phyloP scores from a whole-genome alignment of 37 sponge, comb jelly and placozoan genomes.

The Ephydatia muelleri region DNA sequence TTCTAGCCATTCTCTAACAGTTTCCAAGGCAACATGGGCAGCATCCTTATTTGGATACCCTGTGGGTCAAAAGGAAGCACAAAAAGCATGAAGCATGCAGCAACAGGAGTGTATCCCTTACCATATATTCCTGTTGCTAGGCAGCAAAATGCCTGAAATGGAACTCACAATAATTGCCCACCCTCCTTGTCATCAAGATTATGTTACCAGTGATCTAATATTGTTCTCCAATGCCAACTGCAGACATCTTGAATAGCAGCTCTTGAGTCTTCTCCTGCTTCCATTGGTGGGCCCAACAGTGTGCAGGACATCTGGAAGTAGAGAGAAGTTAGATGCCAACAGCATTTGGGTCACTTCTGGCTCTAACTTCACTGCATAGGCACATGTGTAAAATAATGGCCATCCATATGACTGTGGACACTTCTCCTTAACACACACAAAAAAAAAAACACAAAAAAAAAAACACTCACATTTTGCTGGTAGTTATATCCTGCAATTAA shows the following conservation, averaged over 20 bases:
- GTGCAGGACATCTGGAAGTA: constrained; percentile 76
- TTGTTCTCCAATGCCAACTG: constrained; percentile 58
- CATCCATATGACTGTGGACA: too few species aligned
- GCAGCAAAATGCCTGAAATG: constrained; percentile 84
- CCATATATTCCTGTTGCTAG: constrained; percentile 93
- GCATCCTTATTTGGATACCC: constrained; percentile 84
- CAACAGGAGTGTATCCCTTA: background rate
- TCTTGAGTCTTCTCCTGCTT: constrained; percentile 24
- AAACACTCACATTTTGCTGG: constrained; percentile 84
- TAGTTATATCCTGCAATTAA: constrained; percentile 63
- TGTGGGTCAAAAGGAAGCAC: background rate
- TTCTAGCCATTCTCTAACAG: constrained; percentile 77
- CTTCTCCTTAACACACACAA: too few species aligned
- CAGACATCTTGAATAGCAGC: constrained; percentile 74
- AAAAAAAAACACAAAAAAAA: too few species aligned
- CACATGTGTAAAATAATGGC: too few species aligned
- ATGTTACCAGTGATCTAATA: constrained; percentile 75
- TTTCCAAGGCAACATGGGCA: constrained; percentile 75
- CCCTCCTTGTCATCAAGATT: background rate
- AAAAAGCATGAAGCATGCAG: too few species aligned
- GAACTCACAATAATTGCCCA: background rate
- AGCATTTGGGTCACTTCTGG: too few species aligned
- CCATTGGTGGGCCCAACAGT: constrained; percentile 84
- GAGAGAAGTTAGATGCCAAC: too few species aligned
- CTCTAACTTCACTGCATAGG: too few species aligned